Percentiles rank a stretch among this genome's conserved stretches.
These are phyloP conservation scores for Chromis chromis DNA, from an alignment of 2,797 vertebrate genomes.

Conservation along the genomic window DNA sequence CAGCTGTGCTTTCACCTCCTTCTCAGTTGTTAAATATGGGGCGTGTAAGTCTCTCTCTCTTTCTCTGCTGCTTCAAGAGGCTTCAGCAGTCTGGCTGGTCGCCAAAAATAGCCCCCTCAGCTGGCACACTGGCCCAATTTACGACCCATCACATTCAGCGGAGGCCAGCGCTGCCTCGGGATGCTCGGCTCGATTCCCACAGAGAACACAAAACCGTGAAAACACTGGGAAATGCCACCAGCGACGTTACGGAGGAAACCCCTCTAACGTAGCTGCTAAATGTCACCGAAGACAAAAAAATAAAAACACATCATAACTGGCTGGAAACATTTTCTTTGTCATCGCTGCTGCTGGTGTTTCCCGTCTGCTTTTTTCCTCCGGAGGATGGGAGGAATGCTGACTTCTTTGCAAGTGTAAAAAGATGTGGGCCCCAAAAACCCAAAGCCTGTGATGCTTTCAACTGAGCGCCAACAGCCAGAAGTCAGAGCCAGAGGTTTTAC, in stretches of 20 bases:
- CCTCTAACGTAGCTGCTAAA: conserved; percentile 15
- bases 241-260: conserved; percentile 11
- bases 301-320: neutral
- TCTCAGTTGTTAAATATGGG: conserved; percentile 61
- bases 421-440: conserved; percentile 61
- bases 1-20: conserved; percentile 67
- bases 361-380: conserved; percentile 9
- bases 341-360: conserved; percentile 1
- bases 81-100: conserved; percentile 69
- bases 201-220: conserved; percentile 43
- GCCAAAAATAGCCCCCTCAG: conserved; percentile 79
- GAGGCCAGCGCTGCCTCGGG: conserved; percentile 51
- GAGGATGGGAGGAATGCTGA: conserved; percentile 35
- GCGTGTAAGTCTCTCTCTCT: conserved; percentile 37
- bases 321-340: conserved; percentile 23
- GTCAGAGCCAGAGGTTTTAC: conserved; percentile 71
- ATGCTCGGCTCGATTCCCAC: conserved; percentile 51
- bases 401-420: conserved; percentile 61
- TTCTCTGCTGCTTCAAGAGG: conserved; percentile 48
- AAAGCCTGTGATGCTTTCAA: conserved; percentile 63
- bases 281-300: conserved; percentile 29
- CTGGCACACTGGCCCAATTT: conserved; percentile 81
- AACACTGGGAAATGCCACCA: conserved; percentile 46
- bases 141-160: conserved; percentile 60
- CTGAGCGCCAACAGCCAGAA: conserved; percentile 64